Evolutionary conservation across 2,888 invertebrate genomes (phyloP).

Genomic region (Volucella inflata): DNA sequence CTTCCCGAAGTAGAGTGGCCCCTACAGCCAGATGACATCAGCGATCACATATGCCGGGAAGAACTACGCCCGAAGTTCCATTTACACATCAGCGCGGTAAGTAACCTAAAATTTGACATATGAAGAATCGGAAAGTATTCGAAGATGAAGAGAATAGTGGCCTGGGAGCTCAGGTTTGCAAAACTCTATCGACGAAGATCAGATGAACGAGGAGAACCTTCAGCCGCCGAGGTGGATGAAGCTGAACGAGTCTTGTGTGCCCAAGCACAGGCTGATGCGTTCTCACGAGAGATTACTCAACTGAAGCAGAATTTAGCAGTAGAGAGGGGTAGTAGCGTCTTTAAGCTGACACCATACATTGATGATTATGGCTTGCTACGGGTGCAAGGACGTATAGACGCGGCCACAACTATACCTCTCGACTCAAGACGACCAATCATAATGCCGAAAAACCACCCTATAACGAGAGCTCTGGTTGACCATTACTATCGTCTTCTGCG

Average conservation of each 20-base stretch:
- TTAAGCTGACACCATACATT: neutral
- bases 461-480: no score
- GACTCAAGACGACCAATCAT: no score
- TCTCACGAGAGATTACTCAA: no score
- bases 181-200: neutral
- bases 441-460: no score
- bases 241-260: neutral
- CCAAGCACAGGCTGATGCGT: neutral
- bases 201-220: slow-evolving; percentile 5
- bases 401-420: no score
- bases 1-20: slow-evolving; percentile 22
- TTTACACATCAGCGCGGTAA: slow-evolving; percentile 5
- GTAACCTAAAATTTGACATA: slow-evolving; percentile 4
- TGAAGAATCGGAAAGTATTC: slow-evolving; percentile 11
- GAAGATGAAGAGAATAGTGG: slow-evolving; percentile 3
- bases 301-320: neutral
- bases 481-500: no score
- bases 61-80: neutral
- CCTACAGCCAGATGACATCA: neutral
- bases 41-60: neutral
- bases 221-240: neutral
- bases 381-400: no score
- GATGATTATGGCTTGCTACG: neutral
- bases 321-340: neutral
- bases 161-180: slow-evolving; percentile 6